Conservation (phyloP, 1,140 invertebrate genomes). For the Drosophila micromelanica region DNA sequence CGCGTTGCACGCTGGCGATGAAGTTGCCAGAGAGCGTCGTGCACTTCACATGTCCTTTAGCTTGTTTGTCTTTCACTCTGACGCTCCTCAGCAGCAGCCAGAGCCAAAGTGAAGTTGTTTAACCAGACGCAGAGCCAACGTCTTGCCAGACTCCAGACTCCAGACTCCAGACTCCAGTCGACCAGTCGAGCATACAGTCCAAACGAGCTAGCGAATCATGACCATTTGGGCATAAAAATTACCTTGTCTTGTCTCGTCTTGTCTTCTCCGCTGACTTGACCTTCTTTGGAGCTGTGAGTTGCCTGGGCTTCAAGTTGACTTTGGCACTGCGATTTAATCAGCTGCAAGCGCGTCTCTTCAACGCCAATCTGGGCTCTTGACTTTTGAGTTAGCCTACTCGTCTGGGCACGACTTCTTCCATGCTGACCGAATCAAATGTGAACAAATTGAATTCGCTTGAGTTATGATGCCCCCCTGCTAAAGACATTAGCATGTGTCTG, state of each 20-base stretch:
- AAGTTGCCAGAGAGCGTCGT: constrained; percentile 44
- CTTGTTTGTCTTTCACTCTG: constrained; percentile 68
- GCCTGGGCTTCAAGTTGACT: constrained; percentile 4
- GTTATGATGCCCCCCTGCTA: constrained; percentile 54
- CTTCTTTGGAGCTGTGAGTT: constrained; percentile 31
- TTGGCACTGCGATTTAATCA: constrained; percentile 45
- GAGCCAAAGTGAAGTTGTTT: constrained; percentile 67
- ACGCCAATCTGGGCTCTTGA: constrained; percentile 39
- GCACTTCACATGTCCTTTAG: constrained; percentile 66
- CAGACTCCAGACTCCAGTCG: neutral
- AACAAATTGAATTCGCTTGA: constrained; percentile 70
- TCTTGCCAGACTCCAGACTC: constrained; percentile 7
- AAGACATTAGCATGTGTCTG: constrained; percentile 31
- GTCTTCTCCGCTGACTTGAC: constrained; percentile 10
- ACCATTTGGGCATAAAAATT: constrained; percentile 80
- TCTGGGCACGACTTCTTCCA: constrained; percentile 7
- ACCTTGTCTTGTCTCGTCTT: constrained; percentile 40
- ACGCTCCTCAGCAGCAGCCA: constrained; percentile 29
- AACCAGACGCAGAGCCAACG: constrained; percentile 59
- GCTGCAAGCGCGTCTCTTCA: constrained; percentile 33
- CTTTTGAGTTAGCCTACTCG: constrained; percentile 11
- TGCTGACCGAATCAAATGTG: constrained; percentile 1
- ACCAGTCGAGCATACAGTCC: constrained; percentile 17
- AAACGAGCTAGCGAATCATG: constrained; percentile 67
- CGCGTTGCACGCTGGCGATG: constrained; percentile 52